Evolutionary conservation across 2,113 vertebrate species (phyloP).

Genomic region (Eubucco bourcierii): DNA sequence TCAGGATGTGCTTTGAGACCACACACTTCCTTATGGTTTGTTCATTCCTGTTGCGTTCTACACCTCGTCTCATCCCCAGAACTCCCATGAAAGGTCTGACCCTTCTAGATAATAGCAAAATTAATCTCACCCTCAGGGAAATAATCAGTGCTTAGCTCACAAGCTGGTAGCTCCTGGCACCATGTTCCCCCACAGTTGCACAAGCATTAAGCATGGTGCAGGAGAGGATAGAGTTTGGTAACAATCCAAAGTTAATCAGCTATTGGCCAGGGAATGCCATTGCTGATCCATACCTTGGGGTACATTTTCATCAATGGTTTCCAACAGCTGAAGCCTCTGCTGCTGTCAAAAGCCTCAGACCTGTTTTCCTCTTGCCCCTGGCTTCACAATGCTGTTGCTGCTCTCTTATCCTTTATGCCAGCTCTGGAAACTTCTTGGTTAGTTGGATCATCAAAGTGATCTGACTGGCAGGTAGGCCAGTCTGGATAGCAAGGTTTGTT

Average conservation of each 20-base stretch:
- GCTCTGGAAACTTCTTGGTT: background rate
- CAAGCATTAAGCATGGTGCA: too few relatives aligned
- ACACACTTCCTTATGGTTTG: rapidly evolving
- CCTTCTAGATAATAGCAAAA: background rate
- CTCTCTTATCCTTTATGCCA: background rate
- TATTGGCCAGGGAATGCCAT: background rate
- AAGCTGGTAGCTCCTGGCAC: background rate
- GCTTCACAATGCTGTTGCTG: background rate
- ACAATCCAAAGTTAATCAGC: background rate
- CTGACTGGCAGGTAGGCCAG: background rate
- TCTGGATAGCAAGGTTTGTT: rapidly evolving
- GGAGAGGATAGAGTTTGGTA: background rate
- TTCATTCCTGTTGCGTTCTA: background rate
- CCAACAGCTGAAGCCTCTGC: background rate
- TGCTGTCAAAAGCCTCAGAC: background rate
- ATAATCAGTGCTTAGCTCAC: background rate
- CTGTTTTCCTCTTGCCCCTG: background rate
- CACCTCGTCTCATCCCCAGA: background rate
- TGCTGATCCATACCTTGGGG: background rate
- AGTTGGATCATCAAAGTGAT: background rate
- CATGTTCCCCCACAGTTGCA: background rate
- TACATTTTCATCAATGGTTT: background rate
- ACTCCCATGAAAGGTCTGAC: background rate
- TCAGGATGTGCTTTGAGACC: background rate
- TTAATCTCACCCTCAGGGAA: background rate